Conservation (phyloP, 35 echinoderm and acorn worm genomes). For the Eucidaris tribuloides region DNA sequence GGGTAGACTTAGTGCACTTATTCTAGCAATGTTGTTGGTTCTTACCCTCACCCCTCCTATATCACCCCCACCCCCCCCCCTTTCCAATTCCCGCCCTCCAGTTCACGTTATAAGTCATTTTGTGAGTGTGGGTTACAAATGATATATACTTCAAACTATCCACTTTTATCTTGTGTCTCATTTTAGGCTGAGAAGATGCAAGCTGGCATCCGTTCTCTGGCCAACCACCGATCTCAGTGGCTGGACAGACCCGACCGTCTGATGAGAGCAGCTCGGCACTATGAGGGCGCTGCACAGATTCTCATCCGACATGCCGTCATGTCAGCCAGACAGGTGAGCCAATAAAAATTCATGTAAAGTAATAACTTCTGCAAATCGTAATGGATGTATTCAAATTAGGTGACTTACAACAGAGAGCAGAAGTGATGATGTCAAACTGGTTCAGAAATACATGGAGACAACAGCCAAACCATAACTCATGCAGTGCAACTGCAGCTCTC, state of each 20-base stretch:
- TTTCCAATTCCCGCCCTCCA: too few relatives aligned
- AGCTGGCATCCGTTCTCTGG: conserved; percentile 55
- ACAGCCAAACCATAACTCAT: too few relatives aligned
- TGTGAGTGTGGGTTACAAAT: too few relatives aligned
- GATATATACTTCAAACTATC: too few relatives aligned
- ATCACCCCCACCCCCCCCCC: too few relatives aligned
- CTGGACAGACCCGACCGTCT: conserved; percentile 65
- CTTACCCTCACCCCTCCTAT: too few relatives aligned
- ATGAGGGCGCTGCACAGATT: conserved; percentile 95
- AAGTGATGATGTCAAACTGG: too few relatives aligned
- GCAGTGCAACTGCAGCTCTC: too few relatives aligned
- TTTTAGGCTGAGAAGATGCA: conserved; percentile 53
- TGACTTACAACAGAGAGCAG: not conserved
- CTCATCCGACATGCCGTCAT: conserved; percentile 94
- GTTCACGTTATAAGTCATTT: too few relatives aligned
- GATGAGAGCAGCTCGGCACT: conserved; percentile 85
- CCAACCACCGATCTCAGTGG: conserved; percentile 79
- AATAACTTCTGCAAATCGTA: not conserved
- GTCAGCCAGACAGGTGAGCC: conserved; percentile 73
- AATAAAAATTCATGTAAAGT: not conserved
- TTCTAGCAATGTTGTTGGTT: too few relatives aligned
- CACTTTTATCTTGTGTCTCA: too few relatives aligned
- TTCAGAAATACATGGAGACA: not conserved
- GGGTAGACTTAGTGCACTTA: too few relatives aligned
- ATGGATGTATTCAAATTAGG: not conserved